These are phyloP conservation scores for Urechis unicinctus DNA, from an alignment of 2,888 invertebrate species.

Conservation along the genomic window DNA sequence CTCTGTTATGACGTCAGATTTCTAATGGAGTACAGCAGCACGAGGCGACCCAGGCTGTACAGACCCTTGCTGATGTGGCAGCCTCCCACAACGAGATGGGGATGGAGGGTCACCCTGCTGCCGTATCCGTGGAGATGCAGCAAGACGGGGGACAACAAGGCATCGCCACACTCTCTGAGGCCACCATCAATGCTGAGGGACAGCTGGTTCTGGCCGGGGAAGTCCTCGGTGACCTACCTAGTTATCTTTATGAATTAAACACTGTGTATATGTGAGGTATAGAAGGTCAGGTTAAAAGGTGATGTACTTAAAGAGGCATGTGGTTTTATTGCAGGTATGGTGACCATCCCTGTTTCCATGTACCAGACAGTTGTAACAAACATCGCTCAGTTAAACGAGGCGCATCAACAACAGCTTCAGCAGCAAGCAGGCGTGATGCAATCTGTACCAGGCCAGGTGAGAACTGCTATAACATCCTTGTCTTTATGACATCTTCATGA, in stretches of 20 bases:
- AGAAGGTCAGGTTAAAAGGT: too few relatives aligned
- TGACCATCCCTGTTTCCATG: constrained; percentile 92
- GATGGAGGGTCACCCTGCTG: too few relatives aligned
- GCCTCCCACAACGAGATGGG: constrained; percentile 30
- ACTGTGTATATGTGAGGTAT: too few relatives aligned
- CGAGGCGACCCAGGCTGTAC: constrained; percentile 42
- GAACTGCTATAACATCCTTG: too few relatives aligned
- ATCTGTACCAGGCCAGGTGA: too few relatives aligned
- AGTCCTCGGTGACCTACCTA: too few relatives aligned
- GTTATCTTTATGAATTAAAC: too few relatives aligned
- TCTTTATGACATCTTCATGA: too few relatives aligned
- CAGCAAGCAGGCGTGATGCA: too few relatives aligned
- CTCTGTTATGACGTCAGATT: background rate
- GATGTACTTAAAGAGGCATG: too few relatives aligned
- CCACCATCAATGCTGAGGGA: constrained; percentile 79
- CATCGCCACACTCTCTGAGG: constrained; percentile 49
- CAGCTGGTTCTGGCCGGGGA: constrained; percentile 92
- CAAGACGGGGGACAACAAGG: background rate
- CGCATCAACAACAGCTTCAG: constrained; percentile 4
- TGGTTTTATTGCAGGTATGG: constrained; percentile 67
- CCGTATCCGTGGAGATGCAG: background rate
- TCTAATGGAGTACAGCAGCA: background rate
- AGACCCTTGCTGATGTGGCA: constrained; percentile 59
- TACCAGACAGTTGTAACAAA: constrained; percentile 91
- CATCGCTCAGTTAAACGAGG: constrained; percentile 25